Evolutionary conservation across 2,113 vertebrate genomes (phyloP), one percentile per base, ranked within the genome.

Genomic region (Notechis scutatus): DNA sequence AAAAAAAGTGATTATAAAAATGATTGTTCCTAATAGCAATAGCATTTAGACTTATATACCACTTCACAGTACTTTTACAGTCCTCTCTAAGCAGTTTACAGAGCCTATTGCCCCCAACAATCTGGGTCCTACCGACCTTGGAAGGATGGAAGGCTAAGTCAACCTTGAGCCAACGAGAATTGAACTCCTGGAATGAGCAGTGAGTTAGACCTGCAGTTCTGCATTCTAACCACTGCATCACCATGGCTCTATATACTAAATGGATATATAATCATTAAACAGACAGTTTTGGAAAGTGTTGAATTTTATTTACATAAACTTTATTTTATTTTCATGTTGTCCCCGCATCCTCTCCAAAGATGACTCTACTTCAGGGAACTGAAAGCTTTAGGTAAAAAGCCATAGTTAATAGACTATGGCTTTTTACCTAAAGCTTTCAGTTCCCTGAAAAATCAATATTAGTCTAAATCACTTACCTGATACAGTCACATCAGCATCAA

Each of bases 401-500:
- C 91, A 96, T 90, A 95, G 55, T 47, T 47, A 47, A 47, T 47
- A 47, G 47, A 47, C 47, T 47, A 47, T 7, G 47, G 47, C 47
- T 47, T 47, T 47, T 7, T 47, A 47, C 6, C 5, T 47, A 47
- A 47, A 47, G 47, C 47, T 47, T 47, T 47, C 47, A 47, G 47
- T 47, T 47, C 47, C 47, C 47, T 47, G 47, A 47, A 97, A 95
- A 92, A 93, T 96, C 26, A 81, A 95, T 95, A 93, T 95, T 94
- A 96, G 95, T 96, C 95, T 97, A 97, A 96, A 97, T 93, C 42
- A 57, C 85, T 97, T 96, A 94, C 92, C 18, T 12, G 94, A 92
- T 95, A 64, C 20, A 95, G 54, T 97, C 95, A 96, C 92, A 97
- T 96, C 96, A 97, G 90, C 90, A 94, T 59, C 23, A 59, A 24